Conservation (phyloP, 2,888 invertebrate species). For the Torymus auratus region DNA sequence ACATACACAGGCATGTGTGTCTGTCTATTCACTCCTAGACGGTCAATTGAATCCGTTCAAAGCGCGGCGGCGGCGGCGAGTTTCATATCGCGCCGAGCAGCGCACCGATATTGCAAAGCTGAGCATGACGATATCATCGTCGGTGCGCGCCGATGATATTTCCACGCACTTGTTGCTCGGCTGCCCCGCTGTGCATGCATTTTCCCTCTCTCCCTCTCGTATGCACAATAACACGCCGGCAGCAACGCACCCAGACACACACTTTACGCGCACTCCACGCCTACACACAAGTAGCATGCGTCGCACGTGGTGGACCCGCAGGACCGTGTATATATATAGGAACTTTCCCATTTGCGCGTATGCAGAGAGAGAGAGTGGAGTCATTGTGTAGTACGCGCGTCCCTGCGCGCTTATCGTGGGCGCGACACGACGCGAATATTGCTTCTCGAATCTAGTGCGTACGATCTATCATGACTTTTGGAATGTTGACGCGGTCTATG, state of each 20-base stretch:
- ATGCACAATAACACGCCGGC: conserved; percentile 67
- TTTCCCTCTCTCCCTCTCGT: conserved; percentile 71
- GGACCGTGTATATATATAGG: not conserved
- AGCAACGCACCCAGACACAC: conserved; percentile 33
- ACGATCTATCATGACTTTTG: conserved; percentile 31
- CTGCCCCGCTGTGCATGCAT: conserved; percentile 60
- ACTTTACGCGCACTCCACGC: conserved; percentile 76
- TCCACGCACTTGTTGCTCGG: not conserved
- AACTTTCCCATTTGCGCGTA: not conserved
- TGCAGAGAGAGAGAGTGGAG: not conserved
- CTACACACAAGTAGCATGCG: conserved; percentile 36
- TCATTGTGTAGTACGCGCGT: not conserved
- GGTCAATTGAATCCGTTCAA: conserved; percentile 69
- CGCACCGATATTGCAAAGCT: conserved; percentile 69
- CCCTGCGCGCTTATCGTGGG: not conserved
- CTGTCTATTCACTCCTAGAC: conserved; percentile 40
- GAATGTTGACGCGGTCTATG: not conserved
- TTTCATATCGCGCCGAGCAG: not conserved
- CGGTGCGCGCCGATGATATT: not conserved
- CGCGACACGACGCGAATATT: not conserved
- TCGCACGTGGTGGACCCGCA: conserved; percentile 50
- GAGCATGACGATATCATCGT: conserved; percentile 74
- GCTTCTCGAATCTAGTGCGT: conserved; percentile 12
- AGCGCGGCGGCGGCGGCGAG: not conserved
- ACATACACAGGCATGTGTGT: not conserved